phyloP scores from a whole-genome alignment of 2,888 invertebrate species.

The Pyralis farinalis region DNA sequence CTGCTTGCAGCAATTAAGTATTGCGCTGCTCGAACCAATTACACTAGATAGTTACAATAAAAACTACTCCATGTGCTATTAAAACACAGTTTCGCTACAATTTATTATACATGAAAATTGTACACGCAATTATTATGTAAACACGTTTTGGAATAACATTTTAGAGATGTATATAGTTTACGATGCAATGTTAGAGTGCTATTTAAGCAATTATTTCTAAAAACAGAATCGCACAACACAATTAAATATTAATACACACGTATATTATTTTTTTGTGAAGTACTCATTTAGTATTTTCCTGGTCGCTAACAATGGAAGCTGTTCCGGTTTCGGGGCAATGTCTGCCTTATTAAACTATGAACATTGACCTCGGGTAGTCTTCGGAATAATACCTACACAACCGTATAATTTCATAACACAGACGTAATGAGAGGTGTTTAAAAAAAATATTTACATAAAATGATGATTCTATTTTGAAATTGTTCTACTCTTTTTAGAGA shows the following conservation, averaged over 20 bases:
- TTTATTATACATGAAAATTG: constrained; percentile 1
- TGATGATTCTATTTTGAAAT: too few species aligned
- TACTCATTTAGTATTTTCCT: not conserved
- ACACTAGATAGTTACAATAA: not conserved
- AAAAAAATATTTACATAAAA: too few species aligned
- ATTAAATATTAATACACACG: not conserved
- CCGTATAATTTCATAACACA: too few species aligned
- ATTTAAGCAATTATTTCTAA: not conserved
- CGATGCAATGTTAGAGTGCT: not conserved
- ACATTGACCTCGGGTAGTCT: not conserved
- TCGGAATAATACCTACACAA: not conserved
- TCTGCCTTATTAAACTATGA: not conserved
- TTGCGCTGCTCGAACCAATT: too few species aligned
- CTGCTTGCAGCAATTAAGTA: not conserved
- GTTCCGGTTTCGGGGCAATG: not conserved
- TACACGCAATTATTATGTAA: constrained; percentile 4
- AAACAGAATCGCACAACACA: not conserved
- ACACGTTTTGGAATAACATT: not conserved
- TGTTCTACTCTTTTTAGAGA: too few species aligned
- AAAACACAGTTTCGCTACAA: not conserved
- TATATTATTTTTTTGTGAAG: not conserved
- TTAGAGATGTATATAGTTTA: not conserved
- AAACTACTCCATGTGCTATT: not conserved
- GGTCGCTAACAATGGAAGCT: not conserved
- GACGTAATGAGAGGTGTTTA: too few species aligned